A percentile compares a stretch with the other conserved stretches of the same genome.
These are phyloP conservation scores for Aphelinus atriplicis DNA, from an alignment of 1,140 invertebrate genomes.

Conservation along the genomic window DNA sequence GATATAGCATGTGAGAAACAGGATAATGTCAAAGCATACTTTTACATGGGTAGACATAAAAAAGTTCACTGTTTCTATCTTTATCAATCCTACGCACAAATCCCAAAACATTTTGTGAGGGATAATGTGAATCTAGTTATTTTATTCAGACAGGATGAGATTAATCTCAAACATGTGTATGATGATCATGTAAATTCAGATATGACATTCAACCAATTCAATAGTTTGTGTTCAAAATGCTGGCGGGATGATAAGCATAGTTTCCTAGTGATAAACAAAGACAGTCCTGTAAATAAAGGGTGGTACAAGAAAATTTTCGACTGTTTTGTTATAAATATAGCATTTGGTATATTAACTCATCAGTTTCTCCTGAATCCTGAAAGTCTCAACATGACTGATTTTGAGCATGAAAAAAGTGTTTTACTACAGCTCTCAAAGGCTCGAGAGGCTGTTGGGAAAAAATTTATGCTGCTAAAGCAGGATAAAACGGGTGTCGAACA, in stretches of 20 bases:
- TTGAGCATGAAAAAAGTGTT: conserved; percentile 13
- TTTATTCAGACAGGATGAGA: conserved; percentile 60
- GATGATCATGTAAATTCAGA: conserved; percentile 58
- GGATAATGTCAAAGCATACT: conserved; percentile 51
- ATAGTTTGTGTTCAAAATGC: conserved; percentile 26
- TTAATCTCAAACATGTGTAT: conserved; percentile 61
- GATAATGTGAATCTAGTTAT: conserved; percentile 61
- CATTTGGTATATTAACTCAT: not conserved
- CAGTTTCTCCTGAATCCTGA: not conserved
- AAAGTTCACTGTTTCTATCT: conserved; percentile 44
- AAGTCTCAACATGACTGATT: not conserved
- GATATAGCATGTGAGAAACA: conserved; percentile 55
- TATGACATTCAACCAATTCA: conserved; percentile 43
- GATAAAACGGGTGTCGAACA: conserved; percentile 17
- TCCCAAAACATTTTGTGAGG: conserved; percentile 60
- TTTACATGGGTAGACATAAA: conserved; percentile 56
- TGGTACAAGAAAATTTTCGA: conserved; percentile 23
- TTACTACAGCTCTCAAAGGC: conserved; percentile 26
- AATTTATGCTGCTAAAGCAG: conserved; percentile 31
- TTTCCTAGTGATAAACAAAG: conserved; percentile 33
- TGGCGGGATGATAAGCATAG: conserved; percentile 38
- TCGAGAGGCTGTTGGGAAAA: conserved; percentile 32
- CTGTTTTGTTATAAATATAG: conserved; percentile 12
- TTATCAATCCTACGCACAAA: conserved; percentile 49
- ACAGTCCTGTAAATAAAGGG: conserved; percentile 7